Percentiles rank a stretch among this genome's conserved stretches.
These are phyloP conservation scores for Cynodonichthys magdalenae DNA, from an alignment of 2,797 vertebrate species.

Conservation along the genomic window DNA sequence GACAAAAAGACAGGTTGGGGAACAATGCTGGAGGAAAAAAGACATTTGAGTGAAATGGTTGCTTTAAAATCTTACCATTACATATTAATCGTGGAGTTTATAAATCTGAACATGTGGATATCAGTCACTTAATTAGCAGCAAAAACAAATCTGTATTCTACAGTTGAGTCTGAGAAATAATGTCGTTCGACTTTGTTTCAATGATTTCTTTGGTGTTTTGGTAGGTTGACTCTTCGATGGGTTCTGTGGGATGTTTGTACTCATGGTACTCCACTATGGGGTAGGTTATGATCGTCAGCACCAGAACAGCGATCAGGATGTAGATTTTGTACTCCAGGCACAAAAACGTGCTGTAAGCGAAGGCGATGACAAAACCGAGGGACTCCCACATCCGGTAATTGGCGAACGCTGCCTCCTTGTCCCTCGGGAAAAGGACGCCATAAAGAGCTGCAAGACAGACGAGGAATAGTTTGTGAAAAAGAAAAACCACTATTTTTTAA, in stretches of 20 bases:
- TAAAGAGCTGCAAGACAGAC: conserved; percentile 83
- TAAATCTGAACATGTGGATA: background rate
- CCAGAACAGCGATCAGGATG: conserved; percentile 83
- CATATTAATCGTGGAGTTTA: background rate
- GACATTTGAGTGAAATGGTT: background rate
- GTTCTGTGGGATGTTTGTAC: conserved; percentile 59
- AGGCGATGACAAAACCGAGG: conserved; percentile 89
- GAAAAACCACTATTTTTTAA: no score
- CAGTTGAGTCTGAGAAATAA: conserved; percentile 50
- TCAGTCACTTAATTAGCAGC: background rate
- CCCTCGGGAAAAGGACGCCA: conserved; percentile 86
- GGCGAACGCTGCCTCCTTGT: conserved; percentile 93
- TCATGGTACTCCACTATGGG: conserved; percentile 84
- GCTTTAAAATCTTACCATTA: background rate
- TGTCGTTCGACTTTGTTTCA: rapidly evolving
- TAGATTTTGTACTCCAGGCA: conserved; percentile 88
- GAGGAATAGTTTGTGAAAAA: no score
- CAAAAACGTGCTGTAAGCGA: conserved; percentile 89
- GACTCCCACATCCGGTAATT: conserved; percentile 97
- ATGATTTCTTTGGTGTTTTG: rapidly evolving
- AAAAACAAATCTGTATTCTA: conserved; percentile 31
- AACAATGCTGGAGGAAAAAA: background rate
- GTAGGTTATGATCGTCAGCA: conserved; percentile 76
- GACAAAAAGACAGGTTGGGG: background rate
- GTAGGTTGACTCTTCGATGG: background rate